These are phyloP conservation scores for Melanotus villosus DNA, from an alignment of 2,888 invertebrate species.

Conservation along the genomic window DNA sequence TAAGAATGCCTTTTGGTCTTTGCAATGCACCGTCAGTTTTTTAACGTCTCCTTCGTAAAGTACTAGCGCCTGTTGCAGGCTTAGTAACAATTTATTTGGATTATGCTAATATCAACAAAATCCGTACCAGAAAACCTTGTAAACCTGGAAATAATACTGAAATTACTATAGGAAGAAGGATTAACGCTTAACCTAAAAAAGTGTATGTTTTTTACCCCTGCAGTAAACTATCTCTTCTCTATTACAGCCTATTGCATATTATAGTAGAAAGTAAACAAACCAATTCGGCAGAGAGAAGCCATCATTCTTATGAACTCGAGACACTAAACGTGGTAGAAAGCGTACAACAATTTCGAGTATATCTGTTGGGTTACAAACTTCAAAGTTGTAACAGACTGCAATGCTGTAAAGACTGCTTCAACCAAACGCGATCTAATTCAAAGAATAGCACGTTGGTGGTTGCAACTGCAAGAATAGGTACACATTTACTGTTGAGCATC, in stretches of 20 bases:
- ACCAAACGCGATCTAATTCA: slow-evolving; percentile 39
- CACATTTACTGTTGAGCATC: slow-evolving; percentile 45
- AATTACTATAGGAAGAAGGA: not conserved
- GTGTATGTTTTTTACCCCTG: not conserved
- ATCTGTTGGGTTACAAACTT: slow-evolving; percentile 54
- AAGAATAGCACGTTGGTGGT: slow-evolving; percentile 49
- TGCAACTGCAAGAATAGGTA: slow-evolving; percentile 51
- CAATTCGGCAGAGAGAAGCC: slow-evolving; percentile 55
- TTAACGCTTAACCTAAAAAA: not conserved
- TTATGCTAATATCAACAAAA: not conserved
- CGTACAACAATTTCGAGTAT: slow-evolving; percentile 58
- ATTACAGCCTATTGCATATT: not conserved
- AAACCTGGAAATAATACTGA: not conserved
- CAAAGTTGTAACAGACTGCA: slow-evolving; percentile 47
- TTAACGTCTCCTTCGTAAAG: not conserved
- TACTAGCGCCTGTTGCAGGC: not conserved
- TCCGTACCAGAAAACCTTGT: not conserved
- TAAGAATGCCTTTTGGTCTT: not conserved
- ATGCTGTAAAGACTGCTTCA: slow-evolving; percentile 38
- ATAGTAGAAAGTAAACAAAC: slow-evolving; percentile 50
- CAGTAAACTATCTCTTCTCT: not conserved
- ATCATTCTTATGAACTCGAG: slow-evolving; percentile 61
- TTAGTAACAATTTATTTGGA: not conserved
- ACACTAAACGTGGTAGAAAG: slow-evolving; percentile 59
- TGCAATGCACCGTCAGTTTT: slow-evolving; percentile 2